Percentiles rank a stretch among this genome's conserved stretches.
These are phyloP conservation scores for Colistium nudipinnis DNA, from an alignment of 2,113 vertebrate genomes.

Conservation along the genomic window DNA sequence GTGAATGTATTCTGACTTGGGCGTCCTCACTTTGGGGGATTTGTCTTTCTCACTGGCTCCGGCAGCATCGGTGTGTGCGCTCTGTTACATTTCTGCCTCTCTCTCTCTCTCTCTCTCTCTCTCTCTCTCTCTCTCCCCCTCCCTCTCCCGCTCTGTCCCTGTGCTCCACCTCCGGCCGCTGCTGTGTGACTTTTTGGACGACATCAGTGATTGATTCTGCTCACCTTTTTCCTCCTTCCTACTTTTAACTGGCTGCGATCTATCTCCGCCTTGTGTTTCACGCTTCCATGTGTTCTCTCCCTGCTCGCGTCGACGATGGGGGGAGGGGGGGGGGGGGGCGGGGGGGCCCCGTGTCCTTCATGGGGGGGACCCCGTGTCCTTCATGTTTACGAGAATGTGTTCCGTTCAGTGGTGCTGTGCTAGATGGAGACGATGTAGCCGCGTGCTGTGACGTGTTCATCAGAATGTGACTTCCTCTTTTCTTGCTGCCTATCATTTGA, in stretches of 20 bases:
- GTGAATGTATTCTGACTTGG: conserved; percentile 61
- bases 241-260: conserved; percentile 63
- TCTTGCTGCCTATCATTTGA: conserved; percentile 45
- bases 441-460: conserved; percentile 65
- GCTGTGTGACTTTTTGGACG: conserved; percentile 69
- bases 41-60: conserved; percentile 70
- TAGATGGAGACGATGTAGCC: conserved; percentile 60
- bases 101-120: conserved; percentile 55
- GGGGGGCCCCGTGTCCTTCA: conserved; percentile 50
- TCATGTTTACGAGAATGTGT: conserved; percentile 59
- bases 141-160: conserved; percentile 65
- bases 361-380: conserved; percentile 50
- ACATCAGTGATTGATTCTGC: conserved; percentile 71
- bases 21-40: conserved; percentile 45
- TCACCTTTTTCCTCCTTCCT: conserved; percentile 58
- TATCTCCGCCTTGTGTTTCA: conserved; percentile 61
- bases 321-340: conserved; percentile 46
- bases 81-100: conserved; percentile 70
- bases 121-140: conserved; percentile 62
- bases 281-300: conserved; percentile 53
- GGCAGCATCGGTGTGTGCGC: conserved; percentile 69
- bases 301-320: conserved; percentile 49
- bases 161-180: conserved; percentile 57
- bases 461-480: conserved; percentile 55
- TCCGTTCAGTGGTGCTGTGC: conserved; percentile 54